A percentile compares a stretch with the other conserved stretches of the same genome.
These are phyloP conservation scores for Argentina silus DNA, from an alignment of 2,797 vertebrate genomes.

Conservation along the genomic window DNA sequence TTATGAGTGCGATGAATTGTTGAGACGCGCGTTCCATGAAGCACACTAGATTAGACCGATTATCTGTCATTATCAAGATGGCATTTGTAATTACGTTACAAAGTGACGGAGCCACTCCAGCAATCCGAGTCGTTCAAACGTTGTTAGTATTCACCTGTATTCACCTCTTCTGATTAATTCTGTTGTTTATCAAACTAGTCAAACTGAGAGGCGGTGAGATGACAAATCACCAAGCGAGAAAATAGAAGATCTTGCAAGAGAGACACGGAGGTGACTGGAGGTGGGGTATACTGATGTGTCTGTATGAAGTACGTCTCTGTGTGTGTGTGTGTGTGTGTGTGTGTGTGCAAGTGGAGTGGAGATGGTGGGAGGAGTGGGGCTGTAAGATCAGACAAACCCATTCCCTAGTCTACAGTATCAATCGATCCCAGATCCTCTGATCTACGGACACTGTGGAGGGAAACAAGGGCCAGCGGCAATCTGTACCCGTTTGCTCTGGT, in stretches of 20 bases:
- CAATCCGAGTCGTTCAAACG: constrained; percentile 7
- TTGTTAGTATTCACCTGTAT: constrained; percentile 30
- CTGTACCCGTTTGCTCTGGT: constrained; percentile 23
- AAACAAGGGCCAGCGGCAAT: constrained; percentile 4
- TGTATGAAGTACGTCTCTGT: not conserved
- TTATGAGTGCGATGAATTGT: not conserved
- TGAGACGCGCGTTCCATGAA: not conserved
- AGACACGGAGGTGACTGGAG: too few species aligned
- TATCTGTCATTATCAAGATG: constrained; percentile 16
- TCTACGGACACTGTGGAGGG: constrained; percentile 16
- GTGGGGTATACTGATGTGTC: not conserved
- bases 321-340: not conserved
- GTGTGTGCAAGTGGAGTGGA: not conserved
- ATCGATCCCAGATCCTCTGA: constrained; percentile 30
- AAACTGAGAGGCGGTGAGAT: not conserved
- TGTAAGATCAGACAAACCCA: constrained; percentile 9
- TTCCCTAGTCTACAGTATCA: constrained; percentile 16
- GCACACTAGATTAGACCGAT: constrained; percentile 29
- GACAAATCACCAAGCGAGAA: too few species aligned
- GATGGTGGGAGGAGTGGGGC: too few species aligned
- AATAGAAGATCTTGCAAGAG: too few species aligned
- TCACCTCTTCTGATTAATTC: constrained; percentile 14
- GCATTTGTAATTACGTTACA: constrained; percentile 22
- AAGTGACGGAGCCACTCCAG: constrained; percentile 11
- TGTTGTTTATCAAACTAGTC: constrained; percentile 4